Percentiles rank a stretch among this genome's conserved stretches.
These are phyloP conservation scores for Tapirus indicus DNA, from an alignment of 2,797 vertebrate species.

Conservation along the genomic window DNA sequence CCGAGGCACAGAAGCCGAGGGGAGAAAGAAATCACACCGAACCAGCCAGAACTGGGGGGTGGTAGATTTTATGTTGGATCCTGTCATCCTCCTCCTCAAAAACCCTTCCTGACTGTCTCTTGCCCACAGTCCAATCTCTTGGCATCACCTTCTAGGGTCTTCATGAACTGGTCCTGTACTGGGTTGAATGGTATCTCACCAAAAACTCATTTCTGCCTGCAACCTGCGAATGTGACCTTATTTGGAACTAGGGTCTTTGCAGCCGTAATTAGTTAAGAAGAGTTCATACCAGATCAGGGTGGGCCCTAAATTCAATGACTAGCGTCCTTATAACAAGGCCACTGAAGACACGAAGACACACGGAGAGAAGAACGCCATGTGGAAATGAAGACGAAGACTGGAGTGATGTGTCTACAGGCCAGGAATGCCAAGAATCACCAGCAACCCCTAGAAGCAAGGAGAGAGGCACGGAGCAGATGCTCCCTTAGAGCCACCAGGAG, in stretches of 20 bases:
- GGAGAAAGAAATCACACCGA: neutral
- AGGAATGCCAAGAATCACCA: neutral
- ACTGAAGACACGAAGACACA: neutral
- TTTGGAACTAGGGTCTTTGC: slow-evolving; percentile 1
- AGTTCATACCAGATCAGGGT: neutral
- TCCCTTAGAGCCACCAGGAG: neutral
- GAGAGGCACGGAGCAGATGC: neutral
- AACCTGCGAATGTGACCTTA: neutral
- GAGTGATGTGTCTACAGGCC: neutral
- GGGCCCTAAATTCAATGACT: neutral
- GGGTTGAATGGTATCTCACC: neutral
- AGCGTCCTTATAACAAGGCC: neutral
- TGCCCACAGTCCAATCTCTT: neutral
- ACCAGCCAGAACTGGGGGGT: neutral
- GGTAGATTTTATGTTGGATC: neutral
- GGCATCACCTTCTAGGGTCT: neutral
- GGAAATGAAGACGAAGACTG: neutral
- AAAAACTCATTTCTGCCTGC: neutral
- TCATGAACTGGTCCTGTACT: neutral
- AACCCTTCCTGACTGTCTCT: neutral
- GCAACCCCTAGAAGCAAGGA: neutral
- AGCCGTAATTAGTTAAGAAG: neutral
- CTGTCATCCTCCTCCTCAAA: neutral
- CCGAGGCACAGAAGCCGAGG: neutral
- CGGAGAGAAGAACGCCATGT: neutral